phyloP scores from a whole-genome alignment of 2,113 vertebrate genomes.

The Phaethon lepturus region DNA sequence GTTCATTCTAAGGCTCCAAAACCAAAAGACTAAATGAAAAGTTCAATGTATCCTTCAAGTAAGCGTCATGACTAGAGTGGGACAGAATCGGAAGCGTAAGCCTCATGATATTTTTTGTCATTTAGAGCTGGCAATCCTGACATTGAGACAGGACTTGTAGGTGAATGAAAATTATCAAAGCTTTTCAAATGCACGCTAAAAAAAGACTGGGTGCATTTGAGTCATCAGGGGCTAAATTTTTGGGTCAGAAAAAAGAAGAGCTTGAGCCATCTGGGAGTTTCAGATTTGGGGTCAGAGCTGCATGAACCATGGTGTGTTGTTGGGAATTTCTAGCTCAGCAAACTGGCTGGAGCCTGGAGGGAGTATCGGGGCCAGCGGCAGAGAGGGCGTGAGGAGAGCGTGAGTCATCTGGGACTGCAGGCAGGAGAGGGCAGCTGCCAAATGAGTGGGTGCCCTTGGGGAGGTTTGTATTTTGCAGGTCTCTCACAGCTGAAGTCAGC shows the following conservation, averaged over 20 bases:
- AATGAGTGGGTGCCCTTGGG: constrained; percentile 52
- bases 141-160: neutral
- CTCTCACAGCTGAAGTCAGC: constrained; percentile 23
- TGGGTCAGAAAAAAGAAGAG: neutral
- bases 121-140: neutral
- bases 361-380: neutral
- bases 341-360: neutral
- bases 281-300: constrained; percentile 14
- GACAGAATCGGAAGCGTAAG: neutral
- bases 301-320: neutral
- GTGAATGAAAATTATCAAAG: neutral
- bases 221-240: neutral
- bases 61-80: neutral
- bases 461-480: constrained; percentile 41
- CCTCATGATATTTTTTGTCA: neutral
- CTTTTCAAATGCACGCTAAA: neutral
- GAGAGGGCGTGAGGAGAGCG: neutral
- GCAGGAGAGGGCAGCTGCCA: constrained; percentile 42
- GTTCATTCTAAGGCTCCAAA: neutral
- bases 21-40: neutral
- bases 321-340: constrained; percentile 61
- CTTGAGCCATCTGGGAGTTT: constrained; percentile 23
- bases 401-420: constrained; percentile 60
- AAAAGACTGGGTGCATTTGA: neutral
- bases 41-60: neutral